Conservation (phyloP, 1,140 invertebrate genomes). For the Trichogramma pretiosum region DNA sequence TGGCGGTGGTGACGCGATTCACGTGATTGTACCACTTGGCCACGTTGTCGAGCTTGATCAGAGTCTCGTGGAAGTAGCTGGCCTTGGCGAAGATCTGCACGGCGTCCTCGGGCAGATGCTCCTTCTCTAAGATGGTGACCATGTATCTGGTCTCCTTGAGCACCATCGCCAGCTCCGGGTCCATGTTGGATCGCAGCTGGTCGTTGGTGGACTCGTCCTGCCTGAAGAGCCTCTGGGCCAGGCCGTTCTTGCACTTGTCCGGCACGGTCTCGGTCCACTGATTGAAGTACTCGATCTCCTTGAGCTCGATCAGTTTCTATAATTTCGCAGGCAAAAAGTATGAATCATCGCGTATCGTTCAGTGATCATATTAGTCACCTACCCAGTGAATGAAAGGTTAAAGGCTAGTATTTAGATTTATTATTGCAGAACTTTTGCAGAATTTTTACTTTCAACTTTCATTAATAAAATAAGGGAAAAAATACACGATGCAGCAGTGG, state of each 20-base stretch:
- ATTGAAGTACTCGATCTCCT: slow-evolving; percentile 1
- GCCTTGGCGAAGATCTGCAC: slow-evolving; percentile 38
- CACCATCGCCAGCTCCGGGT: slow-evolving; percentile 25
- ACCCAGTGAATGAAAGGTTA: too few species aligned
- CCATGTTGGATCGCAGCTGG: neutral
- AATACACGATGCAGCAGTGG: too few species aligned
- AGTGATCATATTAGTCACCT: too few species aligned
- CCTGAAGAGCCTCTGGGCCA: slow-evolving; percentile 5
- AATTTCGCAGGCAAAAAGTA: neutral
- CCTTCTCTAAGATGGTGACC: slow-evolving; percentile 46
- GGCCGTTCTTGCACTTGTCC: neutral
- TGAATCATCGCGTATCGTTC: too few species aligned
- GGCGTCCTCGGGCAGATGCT: slow-evolving; percentile 48
- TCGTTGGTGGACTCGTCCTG: neutral
- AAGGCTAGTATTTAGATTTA: too few species aligned
- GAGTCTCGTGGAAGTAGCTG: neutral
- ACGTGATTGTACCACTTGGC: slow-evolving; percentile 50
- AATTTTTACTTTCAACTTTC: too few species aligned
- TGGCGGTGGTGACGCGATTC: slow-evolving; percentile 39
- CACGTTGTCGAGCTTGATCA: slow-evolving; percentile 1
- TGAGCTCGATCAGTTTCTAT: slow-evolving; percentile 1
- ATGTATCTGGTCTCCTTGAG: slow-evolving; percentile 56
- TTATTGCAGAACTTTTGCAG: too few species aligned
- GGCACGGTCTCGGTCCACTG: slow-evolving; percentile 5
- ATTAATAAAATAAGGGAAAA: too few species aligned